Percentiles rank a stretch among this genome's conserved stretches.
Conservation (phyloP, 2,113 vertebrate genomes). For the Nymphicus hollandicus region DNA sequence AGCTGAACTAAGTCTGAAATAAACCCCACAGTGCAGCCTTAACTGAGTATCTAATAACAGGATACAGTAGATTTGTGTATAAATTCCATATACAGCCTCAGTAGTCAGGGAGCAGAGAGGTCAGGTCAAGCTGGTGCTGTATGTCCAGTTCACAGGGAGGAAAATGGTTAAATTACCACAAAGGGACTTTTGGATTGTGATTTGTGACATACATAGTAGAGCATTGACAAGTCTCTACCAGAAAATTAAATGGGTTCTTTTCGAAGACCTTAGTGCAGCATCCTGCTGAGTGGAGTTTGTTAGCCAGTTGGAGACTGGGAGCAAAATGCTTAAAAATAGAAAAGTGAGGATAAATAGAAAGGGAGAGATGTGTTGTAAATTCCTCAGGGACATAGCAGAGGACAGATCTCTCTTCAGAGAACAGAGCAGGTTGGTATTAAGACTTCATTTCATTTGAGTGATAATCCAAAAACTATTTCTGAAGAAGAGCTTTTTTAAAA, state of each 20-base stretch:
- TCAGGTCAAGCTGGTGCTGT: not conserved
- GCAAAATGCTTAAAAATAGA: not conserved
- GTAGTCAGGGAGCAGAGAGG: not conserved
- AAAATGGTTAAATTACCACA: not conserved
- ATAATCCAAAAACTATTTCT: constrained; percentile 34
- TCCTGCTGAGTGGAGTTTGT: not conserved
- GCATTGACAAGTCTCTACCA: not conserved
- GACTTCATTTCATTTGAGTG: constrained; percentile 6
- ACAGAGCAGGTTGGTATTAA: constrained; percentile 1
- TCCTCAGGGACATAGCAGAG: not conserved
- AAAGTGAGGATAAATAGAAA: not conserved
- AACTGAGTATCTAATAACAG: not conserved
- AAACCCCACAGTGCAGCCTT: not conserved
- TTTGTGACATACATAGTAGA: not conserved
- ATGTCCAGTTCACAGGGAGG: not conserved
- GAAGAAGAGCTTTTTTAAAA: not conserved
- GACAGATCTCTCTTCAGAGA: not conserved
- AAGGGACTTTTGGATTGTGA: not conserved
- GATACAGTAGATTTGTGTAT: not conserved
- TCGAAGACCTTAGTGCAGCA: not conserved
- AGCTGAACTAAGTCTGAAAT: not conserved
- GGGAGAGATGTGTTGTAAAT: not conserved
- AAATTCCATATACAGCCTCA: not conserved
- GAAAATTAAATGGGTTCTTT: not conserved
- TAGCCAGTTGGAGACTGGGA: not conserved